Conservation (phyloP, 2,888 invertebrate species). For the Lysandra bellargus region DNA sequence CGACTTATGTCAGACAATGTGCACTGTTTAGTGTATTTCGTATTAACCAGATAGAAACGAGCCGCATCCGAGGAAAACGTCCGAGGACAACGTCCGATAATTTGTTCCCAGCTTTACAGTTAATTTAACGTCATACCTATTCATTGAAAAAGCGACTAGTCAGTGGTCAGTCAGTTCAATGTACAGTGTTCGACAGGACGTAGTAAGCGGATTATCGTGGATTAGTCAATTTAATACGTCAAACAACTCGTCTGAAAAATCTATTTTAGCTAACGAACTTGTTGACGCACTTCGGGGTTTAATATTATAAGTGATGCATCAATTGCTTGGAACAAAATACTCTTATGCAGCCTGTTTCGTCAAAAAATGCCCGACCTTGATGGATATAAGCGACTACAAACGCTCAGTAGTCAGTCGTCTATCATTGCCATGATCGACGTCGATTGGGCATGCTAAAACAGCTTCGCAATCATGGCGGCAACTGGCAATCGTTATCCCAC, state of each 20-base stretch:
- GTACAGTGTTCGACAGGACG: background rate
- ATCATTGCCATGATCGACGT: too few relatives aligned
- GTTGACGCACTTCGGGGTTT: background rate
- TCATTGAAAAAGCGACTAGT: background rate
- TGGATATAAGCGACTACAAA: too few relatives aligned
- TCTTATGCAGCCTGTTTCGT: background rate
- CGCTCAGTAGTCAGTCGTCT: too few relatives aligned
- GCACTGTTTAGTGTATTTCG: too few relatives aligned
- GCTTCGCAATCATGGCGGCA: too few relatives aligned
- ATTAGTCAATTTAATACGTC: conserved; percentile 1
- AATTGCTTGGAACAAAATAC: background rate
- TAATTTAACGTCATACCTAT: background rate
- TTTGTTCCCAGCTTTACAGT: too few relatives aligned
- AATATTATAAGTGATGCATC: background rate
- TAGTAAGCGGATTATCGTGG: conserved; percentile 1
- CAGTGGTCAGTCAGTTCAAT: background rate
- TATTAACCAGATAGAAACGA: too few relatives aligned
- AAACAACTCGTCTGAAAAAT: background rate
- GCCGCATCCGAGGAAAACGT: too few relatives aligned
- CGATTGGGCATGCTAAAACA: too few relatives aligned
- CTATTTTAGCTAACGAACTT: background rate
- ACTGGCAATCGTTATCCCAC: background rate
- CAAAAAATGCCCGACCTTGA: too few relatives aligned
- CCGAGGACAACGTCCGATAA: too few relatives aligned
- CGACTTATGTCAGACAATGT: too few relatives aligned